Base-by-base conservation (phyloP, 2,113 vertebrate species). In the Ptychochromis oligacanthus region DNA sequence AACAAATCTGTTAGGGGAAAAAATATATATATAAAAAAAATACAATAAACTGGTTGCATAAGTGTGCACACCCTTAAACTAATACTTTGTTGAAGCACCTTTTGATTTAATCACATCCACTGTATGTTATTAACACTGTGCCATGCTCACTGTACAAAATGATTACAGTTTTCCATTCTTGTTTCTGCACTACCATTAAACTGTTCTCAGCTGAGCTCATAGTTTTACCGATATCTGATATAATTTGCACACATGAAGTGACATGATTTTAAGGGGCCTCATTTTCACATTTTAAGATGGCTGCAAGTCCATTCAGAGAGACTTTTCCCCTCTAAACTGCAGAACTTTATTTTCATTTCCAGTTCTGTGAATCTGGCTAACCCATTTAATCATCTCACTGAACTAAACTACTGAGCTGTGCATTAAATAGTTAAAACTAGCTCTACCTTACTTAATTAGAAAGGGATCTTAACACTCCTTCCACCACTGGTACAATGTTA, bases 131-230 rank as follows among this genome's bases (percentile, higher is more conserved):
- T 80, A 86, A 74, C 58, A 61, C 75, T 26, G 55, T 79, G 26
- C 55, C 76, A 56, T 36, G 62, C 36, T 62, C 74, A 67, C n/a
- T 70, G 79, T 75, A 24, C 75, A 34, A 81, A 57, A 62, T 86
- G 60, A 90, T 88, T 83, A 74, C 36, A 81, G 40, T 65, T 83
- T 78, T 81, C 59, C 12, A 15, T 59, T 22, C 46, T 49, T 74
- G 12, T 77, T 60, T 75, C 62, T 61, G 22, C 58, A 56, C 55
- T 31, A 31, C 49, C 36, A 43, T 83, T 75, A 79, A 61, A 49
- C 8, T 22, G 1, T 52, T 59, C n/a, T 1, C 22, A 15, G 56
- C 38, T n/a, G 2, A 55, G 7, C 46, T 17, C 55, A 58, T 14
- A 70, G 6, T 55, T 77, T 60, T 18, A 67, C 58, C 36, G 46